Conservation (phyloP, 1,140 invertebrate genomes). For the Trichonephila clavipes region DNA sequence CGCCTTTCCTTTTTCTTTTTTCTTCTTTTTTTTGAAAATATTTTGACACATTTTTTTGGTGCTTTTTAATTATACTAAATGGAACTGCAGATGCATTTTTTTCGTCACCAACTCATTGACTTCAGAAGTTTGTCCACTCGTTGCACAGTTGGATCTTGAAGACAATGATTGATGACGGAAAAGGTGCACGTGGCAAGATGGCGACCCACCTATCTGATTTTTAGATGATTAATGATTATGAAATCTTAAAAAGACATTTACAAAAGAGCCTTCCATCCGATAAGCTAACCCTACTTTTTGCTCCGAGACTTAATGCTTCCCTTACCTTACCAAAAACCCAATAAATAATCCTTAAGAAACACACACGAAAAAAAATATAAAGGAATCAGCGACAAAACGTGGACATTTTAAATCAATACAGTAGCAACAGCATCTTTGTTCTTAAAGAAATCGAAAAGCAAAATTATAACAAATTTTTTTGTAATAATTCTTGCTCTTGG, state of each 20-base stretch:
- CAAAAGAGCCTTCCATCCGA: constrained; percentile 1
- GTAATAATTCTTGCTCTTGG: not conserved
- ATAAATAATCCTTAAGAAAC: constrained; percentile 35
- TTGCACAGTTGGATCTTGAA: not conserved
- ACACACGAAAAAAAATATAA: not conserved
- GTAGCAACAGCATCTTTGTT: not conserved
- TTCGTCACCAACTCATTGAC: not conserved
- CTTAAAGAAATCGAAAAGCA: not conserved
- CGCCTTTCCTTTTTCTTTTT: not conserved
- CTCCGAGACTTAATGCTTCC: not conserved
- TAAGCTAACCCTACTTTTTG: not conserved
- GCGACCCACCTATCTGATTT: constrained; percentile 30
- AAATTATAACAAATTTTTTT: not conserved
- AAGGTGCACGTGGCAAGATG: constrained; percentile 22
- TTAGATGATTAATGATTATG: constrained; percentile 43
- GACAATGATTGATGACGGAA: constrained; percentile 21
- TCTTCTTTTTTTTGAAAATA: not conserved
- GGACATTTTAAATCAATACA: constrained; percentile 37
- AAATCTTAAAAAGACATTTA: constrained; percentile 33
- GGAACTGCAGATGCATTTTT: not conserved
- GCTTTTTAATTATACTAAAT: not conserved
- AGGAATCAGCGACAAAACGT: not conserved
- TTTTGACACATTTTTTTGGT: not conserved
- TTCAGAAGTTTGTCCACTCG: not conserved
- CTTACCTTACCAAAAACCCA: not conserved